Base-by-base conservation (phyloP, 2,888 invertebrate genomes). In the Macrosoma leucophasiata region DNA sequence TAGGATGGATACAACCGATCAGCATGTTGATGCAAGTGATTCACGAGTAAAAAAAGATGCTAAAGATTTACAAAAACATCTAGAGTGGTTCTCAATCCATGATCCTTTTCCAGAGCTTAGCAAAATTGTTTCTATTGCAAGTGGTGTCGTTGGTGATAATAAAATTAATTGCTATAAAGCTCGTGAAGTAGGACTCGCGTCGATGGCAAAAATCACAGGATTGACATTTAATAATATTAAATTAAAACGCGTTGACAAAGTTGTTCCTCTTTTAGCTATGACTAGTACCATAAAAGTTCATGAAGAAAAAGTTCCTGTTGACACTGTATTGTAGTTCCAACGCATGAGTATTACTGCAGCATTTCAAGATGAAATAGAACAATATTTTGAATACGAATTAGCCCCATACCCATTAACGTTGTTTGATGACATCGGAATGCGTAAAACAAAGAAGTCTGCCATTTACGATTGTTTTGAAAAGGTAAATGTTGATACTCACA, bases 21-120 rank as follows among this genome's bases (percentile, higher is more conserved):
- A 67, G 47, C 63, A 69, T 54, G 60, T 66, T 21, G 66, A 66
- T 56, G 53, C 59, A 26, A 61, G 62, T 41, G 53, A 61, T 52
- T 61, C 62, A 33, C 43, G 62, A 41, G 40, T 62, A 39, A 56
- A 38, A 14, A 25, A n/a, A n/a, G 25, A 25, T 25, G 15, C 7
- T 25, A 25, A 2, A n/a, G 25, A 25, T 15, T 4, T 25, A 14
- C 17, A n/a, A n/a, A n/a, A n/a, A n/a, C n/a, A n/a, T n/a, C n/a
- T n/a, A n/a, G n/a, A n/a, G n/a, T n/a, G n/a, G n/a, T n/a, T n/a
- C n/a, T n/a, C n/a, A n/a, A n/a, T n/a, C n/a, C n/a, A n/a, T n/a
- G n/a, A n/a, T n/a, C n/a, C n/a, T n/a, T n/a, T n/a, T n/a, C n/a
- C n/a, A n/a, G n/a, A n/a, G n/a, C n/a, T n/a, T n/a, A n/a, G n/a